Conservation (phyloP, 2,797 vertebrate genomes). For the Periophthalmus magnuspinnatus region DNA sequence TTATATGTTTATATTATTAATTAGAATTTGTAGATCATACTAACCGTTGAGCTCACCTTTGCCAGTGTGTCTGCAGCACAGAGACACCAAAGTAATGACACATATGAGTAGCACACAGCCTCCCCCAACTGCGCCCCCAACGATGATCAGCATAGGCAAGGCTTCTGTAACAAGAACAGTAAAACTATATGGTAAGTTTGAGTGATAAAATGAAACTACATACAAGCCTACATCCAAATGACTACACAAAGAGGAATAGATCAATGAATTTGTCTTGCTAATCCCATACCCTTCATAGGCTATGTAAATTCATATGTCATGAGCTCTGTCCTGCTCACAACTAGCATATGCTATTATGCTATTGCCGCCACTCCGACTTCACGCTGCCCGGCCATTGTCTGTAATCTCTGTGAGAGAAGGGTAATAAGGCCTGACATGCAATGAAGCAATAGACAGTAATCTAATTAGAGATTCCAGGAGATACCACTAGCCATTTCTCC, state of each 20-base stretch:
- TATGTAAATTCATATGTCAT: constrained; percentile 59
- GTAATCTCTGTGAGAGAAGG: constrained; percentile 76
- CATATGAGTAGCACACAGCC: constrained; percentile 83
- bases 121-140: constrained; percentile 79
- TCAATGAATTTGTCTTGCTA: constrained; percentile 49
- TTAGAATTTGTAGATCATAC: constrained; percentile 64
- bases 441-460: constrained; percentile 82
- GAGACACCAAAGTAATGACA: constrained; percentile 79
- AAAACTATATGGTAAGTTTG: not conserved
- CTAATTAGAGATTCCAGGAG: constrained; percentile 83
- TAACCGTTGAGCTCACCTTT: constrained; percentile 85
- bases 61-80: constrained; percentile 86
- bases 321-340: constrained; percentile 33
- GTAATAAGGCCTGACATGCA: constrained; percentile 81
- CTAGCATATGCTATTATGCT: constrained; percentile 39
- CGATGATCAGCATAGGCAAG: constrained; percentile 81
- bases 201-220: constrained; percentile 8
- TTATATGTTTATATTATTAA: not conserved
- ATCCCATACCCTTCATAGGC: constrained; percentile 46
- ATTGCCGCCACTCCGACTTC: constrained; percentile 42
- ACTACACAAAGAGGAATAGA: constrained; percentile 38
- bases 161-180: constrained; percentile 72
- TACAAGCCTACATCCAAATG: constrained; percentile 37
- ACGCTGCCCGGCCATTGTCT: constrained; percentile 72
- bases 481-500: constrained; percentile 70